These are phyloP conservation scores for Trissolcus japonicus DNA, from an alignment of 2,888 invertebrate genomes.

Conservation along the genomic window DNA sequence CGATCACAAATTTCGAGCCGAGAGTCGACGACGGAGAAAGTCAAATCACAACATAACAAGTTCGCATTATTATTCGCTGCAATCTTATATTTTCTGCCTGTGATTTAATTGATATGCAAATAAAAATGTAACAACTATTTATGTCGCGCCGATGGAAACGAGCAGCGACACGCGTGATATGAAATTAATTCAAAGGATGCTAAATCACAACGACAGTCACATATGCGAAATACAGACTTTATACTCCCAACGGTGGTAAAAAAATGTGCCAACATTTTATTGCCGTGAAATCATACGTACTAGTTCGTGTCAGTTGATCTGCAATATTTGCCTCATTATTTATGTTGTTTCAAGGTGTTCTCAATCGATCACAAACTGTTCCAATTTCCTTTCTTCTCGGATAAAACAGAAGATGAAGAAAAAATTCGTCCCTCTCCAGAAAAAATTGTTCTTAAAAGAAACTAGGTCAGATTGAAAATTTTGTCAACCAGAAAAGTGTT, in stretches of 20 bases:
- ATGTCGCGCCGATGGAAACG: background rate
- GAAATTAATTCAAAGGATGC: constrained; percentile 8
- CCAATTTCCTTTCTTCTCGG: too few species aligned
- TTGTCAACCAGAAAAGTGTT: too few species aligned
- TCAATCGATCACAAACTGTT: too few species aligned
- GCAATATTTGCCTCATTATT: too few species aligned
- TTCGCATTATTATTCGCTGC: constrained; percentile 11
- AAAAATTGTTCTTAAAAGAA: too few species aligned
- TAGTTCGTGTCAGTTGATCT: too few species aligned
- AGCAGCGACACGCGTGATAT: constrained; percentile 4
- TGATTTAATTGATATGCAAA: constrained; percentile 30
- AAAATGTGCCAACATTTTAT: background rate
- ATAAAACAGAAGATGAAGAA: too few species aligned
- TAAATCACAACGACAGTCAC: constrained; percentile 1
- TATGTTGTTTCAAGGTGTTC: too few species aligned
- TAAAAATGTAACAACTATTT: constrained; percentile 19
- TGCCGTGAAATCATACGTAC: background rate
- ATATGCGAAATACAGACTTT: too few species aligned
- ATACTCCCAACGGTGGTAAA: background rate
- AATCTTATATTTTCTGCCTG: constrained; percentile 9
- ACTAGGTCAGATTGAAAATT: too few species aligned
- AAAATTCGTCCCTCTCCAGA: too few species aligned
- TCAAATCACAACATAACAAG: constrained; percentile 35
- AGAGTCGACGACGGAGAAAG: constrained; percentile 38
- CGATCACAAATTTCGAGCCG: constrained; percentile 7